Conservation (phyloP, 2,113 vertebrate genomes). For the mouse (Mus musculus) region DNA sequence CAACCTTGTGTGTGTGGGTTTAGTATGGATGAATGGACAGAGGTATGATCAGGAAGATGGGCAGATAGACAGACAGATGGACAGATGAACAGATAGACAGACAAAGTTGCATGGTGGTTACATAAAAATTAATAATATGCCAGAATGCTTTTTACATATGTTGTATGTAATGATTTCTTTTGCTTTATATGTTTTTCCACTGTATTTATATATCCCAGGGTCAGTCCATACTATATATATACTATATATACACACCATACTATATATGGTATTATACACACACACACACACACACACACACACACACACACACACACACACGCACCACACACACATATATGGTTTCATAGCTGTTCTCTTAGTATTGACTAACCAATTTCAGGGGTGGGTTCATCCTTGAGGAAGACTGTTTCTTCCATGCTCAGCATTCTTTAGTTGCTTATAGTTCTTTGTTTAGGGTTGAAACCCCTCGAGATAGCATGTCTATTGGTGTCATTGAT, state of each 20-base stretch:
- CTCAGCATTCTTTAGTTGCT: not conserved
- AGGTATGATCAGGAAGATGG: not conserved
- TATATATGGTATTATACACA: too few species aligned
- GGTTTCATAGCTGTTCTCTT: not conserved
- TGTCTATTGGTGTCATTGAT: not conserved
- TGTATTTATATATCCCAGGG: constrained; percentile 53
- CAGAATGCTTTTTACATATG: constrained; percentile 68
- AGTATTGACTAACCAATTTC: not conserved
- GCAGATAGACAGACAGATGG: not conserved
- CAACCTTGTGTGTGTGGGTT: constrained; percentile 64
- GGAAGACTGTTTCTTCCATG: not conserved
- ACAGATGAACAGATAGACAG: not conserved
- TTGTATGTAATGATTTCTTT: constrained; percentile 69
- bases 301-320: too few species aligned
- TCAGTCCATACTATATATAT: not conserved
- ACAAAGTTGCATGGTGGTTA: not conserved
- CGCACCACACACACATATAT: too few species aligned
- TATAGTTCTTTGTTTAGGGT: not conserved
- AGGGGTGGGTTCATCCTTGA: not conserved
- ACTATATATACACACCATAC: not conserved
- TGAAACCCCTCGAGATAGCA: not conserved
- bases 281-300: too few species aligned
- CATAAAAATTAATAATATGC: not conserved
- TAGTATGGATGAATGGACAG: not conserved
- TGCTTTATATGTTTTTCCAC: constrained; percentile 78